Evolutionary conservation across 2,797 vertebrate species (phyloP), one percentile per base, ranked within the genome.

Genomic region (Bufotes viridis): DNA sequence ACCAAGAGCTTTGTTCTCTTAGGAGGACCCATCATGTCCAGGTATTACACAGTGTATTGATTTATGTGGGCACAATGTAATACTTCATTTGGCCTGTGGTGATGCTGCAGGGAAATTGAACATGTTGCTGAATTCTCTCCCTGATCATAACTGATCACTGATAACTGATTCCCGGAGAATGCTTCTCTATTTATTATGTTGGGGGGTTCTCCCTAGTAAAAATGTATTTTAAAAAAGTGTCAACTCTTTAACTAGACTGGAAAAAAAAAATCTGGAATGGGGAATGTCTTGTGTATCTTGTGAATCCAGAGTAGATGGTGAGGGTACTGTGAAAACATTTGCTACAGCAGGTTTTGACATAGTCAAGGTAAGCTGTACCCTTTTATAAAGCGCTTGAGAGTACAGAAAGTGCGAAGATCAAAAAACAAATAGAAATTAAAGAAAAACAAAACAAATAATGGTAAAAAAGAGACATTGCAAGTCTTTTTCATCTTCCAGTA

Each of bases 401-500:
- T 90, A 93, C 72, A 91, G 91, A 92, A 93, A 93, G 91, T 93
- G 93, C 92, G 51, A 89, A 93, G 91, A 91, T 83, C 22, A 84
- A 65, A 90, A 15, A 90, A 1, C 89, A 34, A 26, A 82, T n/a
- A 82, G 55, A 84, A 84, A 90, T 65, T 63, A 86, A 18, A 34
- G 67, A 80, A 74, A 22, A 92, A 91, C 90, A 92, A 91, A 22
- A 63, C 22, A 51, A 24, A 55, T 85, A 74, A 81, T 87, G 53
- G 65, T 87, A 87, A 82, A 86, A 87, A 82, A 83, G 34, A 65
- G 49, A 65, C 60, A 78, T 85, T 78, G 74, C 74, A 78, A 67
- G 92, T 91, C 92, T 92, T 91, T 92, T 93, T 93, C 92, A 92
- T 94, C 93, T 93, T 95, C 94, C 91, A 93, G 93, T 95, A 95